Conservation (phyloP, 2,797 vertebrate species). For the Nyctibius grandis region DNA sequence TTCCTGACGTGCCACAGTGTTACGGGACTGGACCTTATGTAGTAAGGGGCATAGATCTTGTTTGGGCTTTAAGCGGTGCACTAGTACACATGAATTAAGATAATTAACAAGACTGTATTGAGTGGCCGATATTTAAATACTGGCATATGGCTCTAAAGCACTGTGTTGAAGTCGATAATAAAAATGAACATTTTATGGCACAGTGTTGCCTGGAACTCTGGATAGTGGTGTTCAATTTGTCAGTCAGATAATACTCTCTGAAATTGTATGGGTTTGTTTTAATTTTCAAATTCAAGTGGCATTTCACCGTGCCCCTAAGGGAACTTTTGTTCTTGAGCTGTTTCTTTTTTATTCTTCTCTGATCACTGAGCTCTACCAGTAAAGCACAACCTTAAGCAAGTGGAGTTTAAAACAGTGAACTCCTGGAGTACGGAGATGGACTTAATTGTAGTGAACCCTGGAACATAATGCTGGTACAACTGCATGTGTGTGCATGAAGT, state of each 20-base stretch:
- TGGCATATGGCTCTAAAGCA: accelerated
- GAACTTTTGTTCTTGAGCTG: neutral
- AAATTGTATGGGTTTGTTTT: neutral
- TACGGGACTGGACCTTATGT: accelerated
- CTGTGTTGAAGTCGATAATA: neutral
- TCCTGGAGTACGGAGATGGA: neutral
- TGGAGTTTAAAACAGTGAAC: neutral
- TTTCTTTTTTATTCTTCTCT: neutral
- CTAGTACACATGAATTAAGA: neutral
- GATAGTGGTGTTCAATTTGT: neutral
- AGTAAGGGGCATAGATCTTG: neutral
- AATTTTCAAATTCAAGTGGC: neutral
- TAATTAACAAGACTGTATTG: neutral
- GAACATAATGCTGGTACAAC: neutral
- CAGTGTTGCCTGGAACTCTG: neutral
- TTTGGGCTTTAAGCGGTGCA: neutral
- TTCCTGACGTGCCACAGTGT: neutral
- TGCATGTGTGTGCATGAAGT: neutral
- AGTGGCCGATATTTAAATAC: neutral
- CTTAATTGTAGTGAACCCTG: neutral
- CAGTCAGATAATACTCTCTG: neutral
- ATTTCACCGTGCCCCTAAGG: neutral
- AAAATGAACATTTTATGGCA: neutral
- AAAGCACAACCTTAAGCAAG: accelerated
- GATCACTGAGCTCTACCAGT: neutral